Percentiles rank a stretch among this genome's conserved stretches.
These are phyloP conservation scores for Aphis craccivora DNA, from an alignment of 1,140 invertebrate species.

Conservation along the genomic window DNA sequence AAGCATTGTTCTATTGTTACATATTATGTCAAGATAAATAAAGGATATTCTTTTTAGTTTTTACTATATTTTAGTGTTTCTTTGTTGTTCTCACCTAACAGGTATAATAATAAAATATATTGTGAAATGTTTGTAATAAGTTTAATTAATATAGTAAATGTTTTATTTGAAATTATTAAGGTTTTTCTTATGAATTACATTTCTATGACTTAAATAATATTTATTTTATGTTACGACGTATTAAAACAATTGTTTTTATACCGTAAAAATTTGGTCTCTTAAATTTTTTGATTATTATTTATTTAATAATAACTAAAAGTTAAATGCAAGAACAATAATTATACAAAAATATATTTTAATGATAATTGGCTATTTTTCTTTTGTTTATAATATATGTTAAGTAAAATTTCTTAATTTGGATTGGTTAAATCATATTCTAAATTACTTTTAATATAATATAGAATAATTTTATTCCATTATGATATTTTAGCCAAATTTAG, in stretches of 20 bases:
- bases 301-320: neutral
- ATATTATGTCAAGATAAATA: conserved; percentile 2
- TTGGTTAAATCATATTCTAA: no score
- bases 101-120: neutral
- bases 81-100: neutral
- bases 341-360: neutral
- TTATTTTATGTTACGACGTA: neutral
- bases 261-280: neutral
- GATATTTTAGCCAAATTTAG: no score
- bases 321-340: no score
- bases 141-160: neutral
- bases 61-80: neutral
- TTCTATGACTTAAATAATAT: neutral
- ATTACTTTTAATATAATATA: neutral
- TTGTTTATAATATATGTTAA: neutral
- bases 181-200: neutral
- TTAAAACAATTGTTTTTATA: neutral
- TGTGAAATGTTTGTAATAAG: neutral
- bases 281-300: neutral
- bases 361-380: neutral
- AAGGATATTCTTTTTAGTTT: conserved; percentile 1
- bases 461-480: no score
- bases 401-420: neutral
- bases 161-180: conserved; percentile 7
- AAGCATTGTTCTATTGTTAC: neutral